Base-by-base conservation (phyloP, 2,797 vertebrate species). In the Helicolenus hilgendorfi region DNA sequence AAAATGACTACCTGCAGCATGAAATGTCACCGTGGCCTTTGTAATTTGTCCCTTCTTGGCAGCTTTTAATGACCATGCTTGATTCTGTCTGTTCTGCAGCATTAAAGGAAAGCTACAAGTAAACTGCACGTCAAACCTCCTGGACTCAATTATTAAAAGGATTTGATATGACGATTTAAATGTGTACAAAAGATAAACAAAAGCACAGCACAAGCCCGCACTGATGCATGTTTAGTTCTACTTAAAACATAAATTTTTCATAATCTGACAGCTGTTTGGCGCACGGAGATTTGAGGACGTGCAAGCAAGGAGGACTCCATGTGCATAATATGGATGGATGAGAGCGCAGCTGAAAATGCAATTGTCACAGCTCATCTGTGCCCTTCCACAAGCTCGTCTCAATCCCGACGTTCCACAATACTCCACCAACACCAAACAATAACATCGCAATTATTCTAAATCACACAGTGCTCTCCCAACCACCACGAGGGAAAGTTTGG, bases 1-100 rank as follows among this genome's bases (percentile, higher is more conserved):
- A 79, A 96, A 97, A 97, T 97, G 87, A 97, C 76, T 94, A 96
- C 96, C 95, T 97, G 88, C 89, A 64, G 84, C 33, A 78, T 81
- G 85, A 92, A 92, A 92, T 89, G 94, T 94, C 91, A 94, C 94
- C 86, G 3, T 62, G 71, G 84, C 85, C 95, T 96, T 95, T 97
- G 93, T 97, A 95, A 96, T 97, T 96, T 95, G 94, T 96, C 83
- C 80, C 71, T 83, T 92, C 89, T 79, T 75, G 89, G 92, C 90
- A 92, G 76, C 91, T 89, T 96, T 96, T 94, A 96, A 97, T 92
- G 87, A 95, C 90, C 83, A 77, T 93, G 89, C 87, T 94, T 88
- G 77, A 85, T 88, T 76, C 62, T 75, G 79, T 84, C 82, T 36
- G 72, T 84, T 74, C 38, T 56, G 89, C 35, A 20, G 84, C 35